A percentile compares a stretch with the other conserved stretches of the same genome.
These are phyloP conservation scores for Choreutis nemorana DNA, from an alignment of 2,888 invertebrate genomes.

Conservation along the genomic window DNA sequence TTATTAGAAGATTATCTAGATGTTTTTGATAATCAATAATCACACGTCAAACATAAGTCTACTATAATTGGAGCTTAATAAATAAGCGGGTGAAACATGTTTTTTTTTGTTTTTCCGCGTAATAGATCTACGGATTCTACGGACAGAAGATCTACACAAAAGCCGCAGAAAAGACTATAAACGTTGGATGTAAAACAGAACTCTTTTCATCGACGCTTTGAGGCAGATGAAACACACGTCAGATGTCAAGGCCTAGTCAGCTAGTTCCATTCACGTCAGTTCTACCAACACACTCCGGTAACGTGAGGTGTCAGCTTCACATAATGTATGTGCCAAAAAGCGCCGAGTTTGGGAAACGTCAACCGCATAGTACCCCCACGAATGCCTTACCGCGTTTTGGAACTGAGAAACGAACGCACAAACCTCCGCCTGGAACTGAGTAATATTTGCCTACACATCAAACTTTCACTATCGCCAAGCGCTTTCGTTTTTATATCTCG, in stretches of 20 bases:
- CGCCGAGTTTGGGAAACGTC: constrained; percentile 18
- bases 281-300: constrained; percentile 35
- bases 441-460: constrained; percentile 66
- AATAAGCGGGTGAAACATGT: no score
- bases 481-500: constrained; percentile 61
- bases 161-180: no score
- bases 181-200: no score
- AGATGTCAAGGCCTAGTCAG: constrained; percentile 36
- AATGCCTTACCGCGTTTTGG: constrained; percentile 39
- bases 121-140: no score
- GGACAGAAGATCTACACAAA: no score
- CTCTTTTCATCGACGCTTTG: constrained; percentile 27
- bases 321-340: constrained; percentile 39
- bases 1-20: no score
- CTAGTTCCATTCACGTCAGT: constrained; percentile 44
- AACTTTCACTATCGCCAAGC: constrained; percentile 62
- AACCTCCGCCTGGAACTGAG: constrained; percentile 56
- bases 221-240: constrained; percentile 40
- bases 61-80: no score
- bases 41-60: no score
- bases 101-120: no score
- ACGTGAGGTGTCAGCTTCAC: constrained; percentile 30
- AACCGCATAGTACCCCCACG: constrained; percentile 25
- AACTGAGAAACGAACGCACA: constrained; percentile 49
- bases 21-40: no score